Evolutionary conservation across 2,888 invertebrate species (phyloP).

Genomic region (Cryptocheilus praepositus): DNA sequence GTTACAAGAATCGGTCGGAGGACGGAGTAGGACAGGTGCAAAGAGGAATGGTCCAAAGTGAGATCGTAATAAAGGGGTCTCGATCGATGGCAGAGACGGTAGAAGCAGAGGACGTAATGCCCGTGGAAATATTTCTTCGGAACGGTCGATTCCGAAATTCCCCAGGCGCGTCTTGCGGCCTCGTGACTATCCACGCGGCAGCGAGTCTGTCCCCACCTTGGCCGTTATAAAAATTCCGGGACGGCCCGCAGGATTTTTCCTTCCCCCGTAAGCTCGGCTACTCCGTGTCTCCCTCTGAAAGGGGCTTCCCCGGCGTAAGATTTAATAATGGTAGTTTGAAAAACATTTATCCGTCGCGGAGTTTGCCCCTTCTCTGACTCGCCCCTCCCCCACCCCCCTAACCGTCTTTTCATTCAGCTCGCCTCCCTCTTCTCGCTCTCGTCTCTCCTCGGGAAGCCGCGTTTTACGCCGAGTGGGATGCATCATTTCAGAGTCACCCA

Average conservation of each 20-base stretch:
- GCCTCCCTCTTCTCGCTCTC: slow-evolving; percentile 1
- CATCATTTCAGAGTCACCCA: slow-evolving; percentile 35
- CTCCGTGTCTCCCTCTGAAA: slow-evolving; percentile 5
- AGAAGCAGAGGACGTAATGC: not conserved
- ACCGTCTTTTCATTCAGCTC: not conserved
- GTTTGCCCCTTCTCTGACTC: slow-evolving; percentile 1
- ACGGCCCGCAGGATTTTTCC: not conserved
- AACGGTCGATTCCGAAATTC: too few relatives aligned
- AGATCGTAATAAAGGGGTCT: too few relatives aligned
- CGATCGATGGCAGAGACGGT: not conserved
- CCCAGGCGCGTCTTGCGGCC: too few relatives aligned
- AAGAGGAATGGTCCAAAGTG: too few relatives aligned
- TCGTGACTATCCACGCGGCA: not conserved
- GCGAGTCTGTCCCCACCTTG: not conserved
- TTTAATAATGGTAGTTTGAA: slow-evolving; percentile 35
- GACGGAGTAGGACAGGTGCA: not conserved
- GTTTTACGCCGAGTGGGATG: slow-evolving; percentile 22
- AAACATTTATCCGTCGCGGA: slow-evolving; percentile 24
- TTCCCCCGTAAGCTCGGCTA: slow-evolving; percentile 1
- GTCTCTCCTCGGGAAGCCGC: slow-evolving; percentile 14
- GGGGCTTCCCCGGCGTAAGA: not conserved
- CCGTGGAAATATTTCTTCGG: not conserved
- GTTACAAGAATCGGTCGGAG: not conserved
- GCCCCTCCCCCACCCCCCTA: not conserved
- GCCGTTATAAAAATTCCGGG: slow-evolving; percentile 2